Evolutionary conservation across 2,888 invertebrate species (phyloP).

Genomic region (Mystacides longicornis): DNA sequence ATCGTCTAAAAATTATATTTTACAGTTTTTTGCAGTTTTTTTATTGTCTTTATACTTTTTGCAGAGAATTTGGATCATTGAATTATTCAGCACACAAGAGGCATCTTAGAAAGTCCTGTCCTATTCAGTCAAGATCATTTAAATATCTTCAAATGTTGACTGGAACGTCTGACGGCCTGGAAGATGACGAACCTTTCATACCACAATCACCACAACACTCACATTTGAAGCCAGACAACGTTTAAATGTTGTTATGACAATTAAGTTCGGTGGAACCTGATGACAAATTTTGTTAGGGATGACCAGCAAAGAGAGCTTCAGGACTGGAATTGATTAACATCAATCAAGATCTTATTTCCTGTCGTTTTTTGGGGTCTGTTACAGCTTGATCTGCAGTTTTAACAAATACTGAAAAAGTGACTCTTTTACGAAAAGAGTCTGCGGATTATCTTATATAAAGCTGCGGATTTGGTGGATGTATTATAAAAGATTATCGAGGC

Average conservation of each 20-base stretch:
- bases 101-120: constrained; percentile 37
- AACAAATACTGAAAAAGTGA: no score
- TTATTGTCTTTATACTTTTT: constrained; percentile 27
- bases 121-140: constrained; percentile 48
- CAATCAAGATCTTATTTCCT: no score
- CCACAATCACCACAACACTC: constrained; percentile 24
- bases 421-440: no score
- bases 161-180: constrained; percentile 42
- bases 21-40: not conserved
- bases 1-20: no score
- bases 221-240: constrained; percentile 20
- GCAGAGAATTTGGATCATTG: constrained; percentile 43
- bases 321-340: no score
- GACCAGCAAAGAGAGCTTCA: no score
- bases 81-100: constrained; percentile 36
- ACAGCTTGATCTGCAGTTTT: no score
- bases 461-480: no score
- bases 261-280: not conserved
- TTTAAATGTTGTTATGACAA: not conserved
- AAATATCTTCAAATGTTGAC: constrained; percentile 50
- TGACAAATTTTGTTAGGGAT: no score
- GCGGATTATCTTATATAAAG: no score
- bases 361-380: no score
- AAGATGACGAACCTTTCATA: constrained; percentile 25
- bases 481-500: no score